Evolutionary conservation across 2,113 vertebrate genomes (phyloP).

Genomic region (Sebastes fasciatus): DNA sequence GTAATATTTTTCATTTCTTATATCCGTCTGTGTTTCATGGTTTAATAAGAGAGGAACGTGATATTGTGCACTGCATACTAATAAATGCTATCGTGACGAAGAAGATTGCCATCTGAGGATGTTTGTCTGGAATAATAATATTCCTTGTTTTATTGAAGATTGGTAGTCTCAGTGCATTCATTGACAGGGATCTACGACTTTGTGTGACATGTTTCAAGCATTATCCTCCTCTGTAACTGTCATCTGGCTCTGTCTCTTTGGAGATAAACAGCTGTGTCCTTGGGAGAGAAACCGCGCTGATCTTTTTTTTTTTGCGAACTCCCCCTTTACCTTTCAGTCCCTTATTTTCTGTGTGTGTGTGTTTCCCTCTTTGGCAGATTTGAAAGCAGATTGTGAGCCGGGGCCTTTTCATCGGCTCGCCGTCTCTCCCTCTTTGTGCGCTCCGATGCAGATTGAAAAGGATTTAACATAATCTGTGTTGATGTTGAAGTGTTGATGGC

Average conservation of each 20-base stretch:
- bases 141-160: slow-evolving; percentile 23
- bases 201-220: slow-evolving; percentile 39
- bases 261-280: slow-evolving; percentile 67
- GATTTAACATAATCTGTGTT: slow-evolving; percentile 54
- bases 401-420: slow-evolving; percentile 32
- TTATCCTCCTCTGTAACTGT: slow-evolving; percentile 16
- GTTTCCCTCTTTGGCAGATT: slow-evolving; percentile 53
- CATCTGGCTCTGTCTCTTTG: slow-evolving; percentile 51
- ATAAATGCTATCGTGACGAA: slow-evolving; percentile 33
- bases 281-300: slow-evolving; percentile 38
- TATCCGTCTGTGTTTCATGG: neutral
- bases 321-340: slow-evolving; percentile 32
- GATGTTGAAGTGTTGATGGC: slow-evolving; percentile 43
- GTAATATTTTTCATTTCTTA: neutral
- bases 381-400: slow-evolving; percentile 48
- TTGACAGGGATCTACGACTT: slow-evolving; percentile 30
- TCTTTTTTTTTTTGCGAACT: slow-evolving; percentile 44
- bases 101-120: slow-evolving; percentile 38
- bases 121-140: slow-evolving; percentile 37
- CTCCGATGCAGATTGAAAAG: slow-evolving; percentile 57
- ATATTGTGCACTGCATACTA: slow-evolving; percentile 25
- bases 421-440: slow-evolving; percentile 30
- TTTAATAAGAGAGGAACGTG: slow-evolving; percentile 16
- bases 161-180: neutral
- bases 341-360: neutral